These are phyloP conservation scores for Oreocharis arfaki DNA, from an alignment of 2,113 vertebrate genomes.

Conservation along the genomic window DNA sequence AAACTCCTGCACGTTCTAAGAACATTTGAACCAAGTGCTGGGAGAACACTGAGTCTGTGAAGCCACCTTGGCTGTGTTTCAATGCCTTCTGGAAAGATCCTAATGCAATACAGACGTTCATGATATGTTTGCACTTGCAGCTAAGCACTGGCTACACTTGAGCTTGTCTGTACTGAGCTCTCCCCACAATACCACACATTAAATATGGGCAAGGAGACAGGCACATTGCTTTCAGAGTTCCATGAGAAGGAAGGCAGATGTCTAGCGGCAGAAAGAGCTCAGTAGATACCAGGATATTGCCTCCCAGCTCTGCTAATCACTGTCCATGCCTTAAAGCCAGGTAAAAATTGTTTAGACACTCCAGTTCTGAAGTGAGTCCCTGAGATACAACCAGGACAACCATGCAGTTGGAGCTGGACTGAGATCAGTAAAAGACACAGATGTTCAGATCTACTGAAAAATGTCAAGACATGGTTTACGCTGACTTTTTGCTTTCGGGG, in stretches of 20 bases:
- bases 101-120: conserved; percentile 11
- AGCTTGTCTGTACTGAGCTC: not conserved
- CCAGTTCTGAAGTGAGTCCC: not conserved
- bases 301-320: not conserved
- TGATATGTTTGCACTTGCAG: conserved; percentile 11
- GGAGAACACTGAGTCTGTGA: not conserved
- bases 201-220: not conserved
- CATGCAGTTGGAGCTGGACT: not conserved
- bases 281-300: not conserved
- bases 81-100: conserved; percentile 24
- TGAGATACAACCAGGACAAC: not conserved
- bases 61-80: not conserved
- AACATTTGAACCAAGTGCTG: not conserved
- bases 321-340: not conserved
- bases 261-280: not conserved
- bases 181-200: conserved; percentile 2
- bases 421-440: not conserved
- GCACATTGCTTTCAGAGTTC: not conserved
- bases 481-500: not conserved
- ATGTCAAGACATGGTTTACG: not conserved
- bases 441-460: not conserved
- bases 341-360: not conserved
- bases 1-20: not conserved
- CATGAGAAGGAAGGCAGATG: not conserved
- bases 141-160: not conserved